A percentile compares a stretch with the other conserved stretches of the same genome.
These are phyloP conservation scores for Drosophila asahinai DNA, from an alignment of 1,140 invertebrate species.

Conservation along the genomic window DNA sequence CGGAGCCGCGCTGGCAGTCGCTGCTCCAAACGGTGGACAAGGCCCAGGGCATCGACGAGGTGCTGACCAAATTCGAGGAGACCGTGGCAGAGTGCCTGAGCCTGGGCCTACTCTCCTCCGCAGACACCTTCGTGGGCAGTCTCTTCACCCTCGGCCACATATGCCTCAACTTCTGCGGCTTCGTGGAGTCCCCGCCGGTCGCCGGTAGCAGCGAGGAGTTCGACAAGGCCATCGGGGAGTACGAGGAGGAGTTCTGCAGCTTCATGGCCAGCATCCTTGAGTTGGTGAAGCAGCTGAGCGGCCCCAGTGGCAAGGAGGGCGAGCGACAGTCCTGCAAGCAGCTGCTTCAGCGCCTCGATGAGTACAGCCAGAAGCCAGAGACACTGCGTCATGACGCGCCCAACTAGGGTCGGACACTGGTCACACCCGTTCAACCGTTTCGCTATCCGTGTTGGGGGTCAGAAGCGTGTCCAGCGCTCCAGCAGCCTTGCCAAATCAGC, in stretches of 20 bases:
- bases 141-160: slow-evolving; percentile 58
- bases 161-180: slow-evolving; percentile 60
- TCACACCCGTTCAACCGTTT: slow-evolving; percentile 5
- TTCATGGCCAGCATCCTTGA: slow-evolving; percentile 45
- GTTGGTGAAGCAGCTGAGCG: slow-evolving; percentile 39
- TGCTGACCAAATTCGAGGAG: slow-evolving; percentile 28
- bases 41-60: slow-evolving; percentile 46
- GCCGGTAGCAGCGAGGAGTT: neutral
- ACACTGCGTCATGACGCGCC: neutral
- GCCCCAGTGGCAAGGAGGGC: neutral
- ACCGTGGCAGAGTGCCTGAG: slow-evolving; percentile 36
- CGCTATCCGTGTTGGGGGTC: neutral
- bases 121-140: slow-evolving; percentile 45
- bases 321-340: slow-evolving; percentile 43
- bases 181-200: slow-evolving; percentile 13
- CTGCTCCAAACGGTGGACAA: slow-evolving; percentile 11
- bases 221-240: slow-evolving; percentile 20
- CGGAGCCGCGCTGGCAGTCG: slow-evolving; percentile 44
- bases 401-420: neutral
- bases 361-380: neutral
- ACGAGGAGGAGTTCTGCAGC: slow-evolving; percentile 43
- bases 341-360: slow-evolving; percentile 46
- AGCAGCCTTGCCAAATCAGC: slow-evolving; percentile 30
- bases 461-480: neutral
- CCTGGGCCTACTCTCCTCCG: slow-evolving; percentile 34